Conservation (phyloP, 2,113 vertebrate genomes). For the Pao palembangensis region DNA sequence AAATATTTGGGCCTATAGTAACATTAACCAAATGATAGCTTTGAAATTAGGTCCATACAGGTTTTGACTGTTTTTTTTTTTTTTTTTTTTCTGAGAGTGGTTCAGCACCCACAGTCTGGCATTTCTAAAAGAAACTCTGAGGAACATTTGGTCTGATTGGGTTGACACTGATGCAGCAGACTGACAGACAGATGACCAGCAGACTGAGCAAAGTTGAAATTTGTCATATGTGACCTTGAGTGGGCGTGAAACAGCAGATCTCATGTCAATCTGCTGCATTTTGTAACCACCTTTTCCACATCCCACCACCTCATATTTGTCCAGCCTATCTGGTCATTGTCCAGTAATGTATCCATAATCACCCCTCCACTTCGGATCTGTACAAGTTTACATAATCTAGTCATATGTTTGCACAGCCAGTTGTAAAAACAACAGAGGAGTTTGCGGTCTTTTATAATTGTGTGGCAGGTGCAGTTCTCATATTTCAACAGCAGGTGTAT, state of each 20-base stretch:
- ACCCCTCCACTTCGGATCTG: too few relatives aligned
- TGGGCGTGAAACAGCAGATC: slow-evolving; percentile 15
- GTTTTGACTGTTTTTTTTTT: not conserved
- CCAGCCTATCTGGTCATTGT: not conserved
- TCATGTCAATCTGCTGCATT: slow-evolving; percentile 7
- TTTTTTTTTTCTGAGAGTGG: slow-evolving; percentile 4
- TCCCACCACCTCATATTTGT: not conserved
- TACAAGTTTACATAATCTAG: too few relatives aligned
- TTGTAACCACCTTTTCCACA: not conserved
- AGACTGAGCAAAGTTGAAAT: slow-evolving; percentile 24
- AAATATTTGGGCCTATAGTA: not conserved
- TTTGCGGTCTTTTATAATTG: too few relatives aligned
- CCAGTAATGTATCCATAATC: not conserved
- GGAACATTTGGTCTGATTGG: slow-evolving; percentile 5
- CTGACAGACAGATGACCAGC: not conserved
- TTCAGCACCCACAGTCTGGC: slow-evolving; percentile 3
- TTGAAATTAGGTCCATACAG: not conserved
- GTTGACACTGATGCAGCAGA: not conserved
- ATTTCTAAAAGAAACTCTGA: not conserved
- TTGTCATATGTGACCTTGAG: slow-evolving; percentile 23
- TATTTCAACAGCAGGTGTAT: too few relatives aligned
- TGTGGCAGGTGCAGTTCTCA: too few relatives aligned
- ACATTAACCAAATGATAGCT: not conserved
- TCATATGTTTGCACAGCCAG: too few relatives aligned
- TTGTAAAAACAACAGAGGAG: too few relatives aligned